A percentile compares a stretch with the other conserved stretches of the same genome.
phyloP scores from a whole-genome alignment of 1,140 invertebrate genomes.

The Ganaspis sp. region DNA sequence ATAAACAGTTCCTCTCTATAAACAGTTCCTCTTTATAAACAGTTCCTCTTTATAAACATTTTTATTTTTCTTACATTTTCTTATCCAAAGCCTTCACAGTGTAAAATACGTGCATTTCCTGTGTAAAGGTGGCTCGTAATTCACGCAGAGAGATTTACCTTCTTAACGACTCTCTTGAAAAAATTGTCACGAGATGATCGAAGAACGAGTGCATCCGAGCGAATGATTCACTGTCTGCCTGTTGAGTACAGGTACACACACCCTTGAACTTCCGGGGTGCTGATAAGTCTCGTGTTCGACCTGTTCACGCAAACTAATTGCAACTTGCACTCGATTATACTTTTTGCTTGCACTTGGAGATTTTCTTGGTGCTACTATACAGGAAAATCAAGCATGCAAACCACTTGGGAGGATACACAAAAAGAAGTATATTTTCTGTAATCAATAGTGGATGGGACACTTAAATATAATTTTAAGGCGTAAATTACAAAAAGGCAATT shows the following conservation, averaged over 20 bases:
- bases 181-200: slow-evolving; percentile 7
- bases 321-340: background rate
- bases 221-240: background rate
- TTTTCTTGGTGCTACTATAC: background rate
- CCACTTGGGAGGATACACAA: too few relatives aligned
- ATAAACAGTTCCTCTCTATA: too few relatives aligned
- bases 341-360: background rate
- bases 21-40: too few relatives aligned
- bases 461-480: too few relatives aligned
- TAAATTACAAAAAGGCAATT: background rate
- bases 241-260: background rate
- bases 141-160: background rate
- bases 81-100: too few relatives aligned
- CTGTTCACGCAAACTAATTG: background rate
- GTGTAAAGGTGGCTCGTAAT: background rate
- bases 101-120: background rate
- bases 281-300: background rate
- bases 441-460: too few relatives aligned
- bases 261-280: background rate
- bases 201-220: slow-evolving; percentile 2
- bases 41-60: too few relatives aligned
- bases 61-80: too few relatives aligned
- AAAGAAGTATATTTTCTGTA: too few relatives aligned
- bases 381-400: too few relatives aligned
- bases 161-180: background rate